phyloP scores from a whole-genome alignment of 2,113 vertebrate species.

The Hipposideros armiger region DNA sequence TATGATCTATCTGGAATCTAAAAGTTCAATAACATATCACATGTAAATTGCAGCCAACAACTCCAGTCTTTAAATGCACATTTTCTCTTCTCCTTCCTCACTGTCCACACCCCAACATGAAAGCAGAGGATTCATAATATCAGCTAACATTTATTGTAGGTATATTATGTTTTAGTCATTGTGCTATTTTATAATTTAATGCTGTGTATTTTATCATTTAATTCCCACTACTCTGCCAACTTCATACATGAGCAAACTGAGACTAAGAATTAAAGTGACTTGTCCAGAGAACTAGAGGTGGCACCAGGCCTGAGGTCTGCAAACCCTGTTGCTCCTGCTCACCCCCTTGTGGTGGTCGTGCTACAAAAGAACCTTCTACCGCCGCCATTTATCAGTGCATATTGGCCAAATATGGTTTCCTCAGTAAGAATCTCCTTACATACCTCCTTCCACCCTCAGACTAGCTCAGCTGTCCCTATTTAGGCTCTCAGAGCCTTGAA shows the following conservation, averaged over 20 bases:
- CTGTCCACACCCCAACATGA: not conserved
- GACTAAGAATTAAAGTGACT: not conserved
- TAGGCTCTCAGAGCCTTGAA: not conserved
- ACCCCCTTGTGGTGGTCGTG: not conserved
- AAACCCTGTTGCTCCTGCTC: not conserved
- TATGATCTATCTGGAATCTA: slow-evolving; percentile 7
- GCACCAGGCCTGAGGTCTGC: not conserved
- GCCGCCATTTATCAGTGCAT: fast-evolving
- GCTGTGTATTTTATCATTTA: not conserved
- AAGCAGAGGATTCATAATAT: not conserved
- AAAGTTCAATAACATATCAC: not conserved
- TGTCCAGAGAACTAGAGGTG: not conserved
- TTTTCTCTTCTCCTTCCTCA: not conserved
- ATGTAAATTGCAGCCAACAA: not conserved
- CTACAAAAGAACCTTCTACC: not conserved
- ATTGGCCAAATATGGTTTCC: not conserved
- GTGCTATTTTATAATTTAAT: not conserved
- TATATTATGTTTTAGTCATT: not conserved
- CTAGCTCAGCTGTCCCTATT: not conserved
- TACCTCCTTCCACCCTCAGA: not conserved
- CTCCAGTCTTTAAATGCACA: not conserved
- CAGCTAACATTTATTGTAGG: not conserved
- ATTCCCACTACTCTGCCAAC: not conserved
- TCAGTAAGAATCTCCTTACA: not conserved
- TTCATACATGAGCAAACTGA: not conserved